Base-by-base conservation (phyloP, 1,140 invertebrate species). In the Ditylenchus dipsaci region DNA sequence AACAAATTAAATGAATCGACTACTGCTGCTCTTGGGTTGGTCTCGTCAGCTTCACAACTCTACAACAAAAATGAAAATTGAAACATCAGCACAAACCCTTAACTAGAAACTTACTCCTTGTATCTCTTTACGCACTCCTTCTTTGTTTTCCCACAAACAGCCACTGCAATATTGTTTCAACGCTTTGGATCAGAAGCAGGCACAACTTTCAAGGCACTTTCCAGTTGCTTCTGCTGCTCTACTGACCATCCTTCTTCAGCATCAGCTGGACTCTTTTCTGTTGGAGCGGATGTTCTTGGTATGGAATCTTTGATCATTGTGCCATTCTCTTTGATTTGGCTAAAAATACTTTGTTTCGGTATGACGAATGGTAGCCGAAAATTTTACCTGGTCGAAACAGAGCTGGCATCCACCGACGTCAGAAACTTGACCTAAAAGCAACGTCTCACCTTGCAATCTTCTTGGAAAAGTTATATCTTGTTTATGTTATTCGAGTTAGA, bases 81-180 rank as follows among this genome's bases (percentile, higher is more conserved):
- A n/a, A n/a, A n/a, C n/a, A n/a, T n/a, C n/a, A n/a, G n/a, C n/a
- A n/a, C n/a, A n/a, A n/a, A n/a, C n/a, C n/a, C n/a, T n/a, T n/a
- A n/a, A n/a, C n/a, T 71, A 43, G 11, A 38, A 38, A 5, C 33
- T 38, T 38, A 38, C 29, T 74, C 92, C 87, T 97, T 97, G 83
- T 93, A 96, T 78, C 95, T 87, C 75, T 90, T 91, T 88, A 97
- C 91, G 83, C 95, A 97, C 76, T 97, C 94, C 83, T 96, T 97
- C 86, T 97, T 96, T 74, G 88, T 90, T 76, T 76, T 89, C 5
- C 79, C 89, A 1, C 92, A 92, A 77, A 97, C 88, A 83, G 90
- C 91, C 43, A 90, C 89, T 0, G 94, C 90, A 73, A 98, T 96
- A 79, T 90, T 88, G 72, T 97, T 93, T 95, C 94, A 97, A 63